Conservation (phyloP, 2,113 vertebrate species). For the Protobothrops flavoviridis region DNA sequence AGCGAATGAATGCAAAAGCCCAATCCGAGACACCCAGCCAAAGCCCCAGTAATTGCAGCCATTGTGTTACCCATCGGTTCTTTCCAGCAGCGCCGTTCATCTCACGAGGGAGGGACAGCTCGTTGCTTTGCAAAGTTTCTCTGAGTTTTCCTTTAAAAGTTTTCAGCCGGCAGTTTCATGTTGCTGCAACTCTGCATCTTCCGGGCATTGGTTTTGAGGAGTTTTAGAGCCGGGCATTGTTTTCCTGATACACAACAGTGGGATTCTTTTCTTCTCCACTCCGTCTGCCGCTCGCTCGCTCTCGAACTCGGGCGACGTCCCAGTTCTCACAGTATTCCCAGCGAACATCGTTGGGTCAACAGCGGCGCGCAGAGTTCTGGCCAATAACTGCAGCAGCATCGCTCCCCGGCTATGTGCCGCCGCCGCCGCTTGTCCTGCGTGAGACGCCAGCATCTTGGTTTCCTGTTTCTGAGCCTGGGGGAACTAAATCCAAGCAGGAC, state of each 20-base stretch:
- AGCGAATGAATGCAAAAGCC: conserved; percentile 68
- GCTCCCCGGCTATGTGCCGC: not conserved
- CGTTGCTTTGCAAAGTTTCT: conserved; percentile 28
- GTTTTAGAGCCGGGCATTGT: conserved; percentile 65
- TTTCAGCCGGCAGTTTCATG: conserved; percentile 26
- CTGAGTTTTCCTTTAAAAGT: conserved; percentile 49
- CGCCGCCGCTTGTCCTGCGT: not conserved
- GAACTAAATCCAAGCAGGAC: not conserved
- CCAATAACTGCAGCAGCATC: conserved; percentile 74
- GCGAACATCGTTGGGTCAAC: conserved; percentile 76
- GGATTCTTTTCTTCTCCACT: conserved; percentile 28
- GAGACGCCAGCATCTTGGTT: not conserved
- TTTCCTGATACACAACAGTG: conserved; percentile 55
- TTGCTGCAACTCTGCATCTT: conserved; percentile 40
- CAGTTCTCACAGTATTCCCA: conserved; percentile 70
- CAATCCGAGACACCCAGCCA: conserved; percentile 63
- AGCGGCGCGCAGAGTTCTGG: conserved; percentile 84
- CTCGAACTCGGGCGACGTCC: conserved; percentile 40
- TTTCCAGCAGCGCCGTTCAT: conserved; percentile 72
- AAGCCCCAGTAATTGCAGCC: conserved; percentile 66
- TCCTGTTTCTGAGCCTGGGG: not conserved
- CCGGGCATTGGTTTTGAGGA: conserved; percentile 57
- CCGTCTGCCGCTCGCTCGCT: conserved; percentile 16
- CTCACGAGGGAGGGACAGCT: conserved; percentile 58
- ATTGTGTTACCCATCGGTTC: conserved; percentile 62